Percentiles rank a stretch among this genome's conserved stretches.
These are phyloP conservation scores for Bos indicus DNA, from an alignment of 2,113 vertebrate genomes.

Conservation along the genomic window DNA sequence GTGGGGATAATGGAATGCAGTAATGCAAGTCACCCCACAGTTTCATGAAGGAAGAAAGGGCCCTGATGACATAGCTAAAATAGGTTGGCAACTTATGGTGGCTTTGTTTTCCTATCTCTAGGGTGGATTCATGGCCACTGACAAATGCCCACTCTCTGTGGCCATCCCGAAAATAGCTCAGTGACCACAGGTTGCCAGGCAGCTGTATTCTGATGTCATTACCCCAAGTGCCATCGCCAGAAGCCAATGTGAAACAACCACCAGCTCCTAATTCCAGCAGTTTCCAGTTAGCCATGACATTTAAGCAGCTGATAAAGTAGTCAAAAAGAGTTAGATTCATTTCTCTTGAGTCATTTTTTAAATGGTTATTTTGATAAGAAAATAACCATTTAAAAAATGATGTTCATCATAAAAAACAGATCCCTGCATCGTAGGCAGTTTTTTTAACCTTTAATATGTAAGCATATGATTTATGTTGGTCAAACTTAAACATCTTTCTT, in stretches of 20 bases:
- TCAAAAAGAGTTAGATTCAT: neutral
- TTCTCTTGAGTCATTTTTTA: neutral
- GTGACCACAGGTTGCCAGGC: constrained; percentile 52
- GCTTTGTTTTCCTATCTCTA: constrained; percentile 66
- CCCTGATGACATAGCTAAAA: constrained; percentile 49
- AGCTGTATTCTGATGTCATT: constrained; percentile 45
- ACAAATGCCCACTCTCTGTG: constrained; percentile 40
- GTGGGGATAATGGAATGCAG: constrained; percentile 34
- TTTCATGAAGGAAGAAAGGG: neutral
- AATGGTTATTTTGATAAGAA: neutral
- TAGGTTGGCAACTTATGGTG: neutral
- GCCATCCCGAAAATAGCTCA: constrained; percentile 49
- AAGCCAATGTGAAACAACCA: neutral
- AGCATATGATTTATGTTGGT: neutral
- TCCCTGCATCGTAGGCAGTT: neutral
- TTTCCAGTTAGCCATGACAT: neutral
- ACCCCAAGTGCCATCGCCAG: constrained; percentile 16
- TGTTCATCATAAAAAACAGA: neutral
- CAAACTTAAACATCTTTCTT: neutral
- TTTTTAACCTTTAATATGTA: neutral
- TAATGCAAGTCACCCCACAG: neutral
- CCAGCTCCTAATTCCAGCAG: neutral
- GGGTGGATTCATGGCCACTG: constrained; percentile 28
- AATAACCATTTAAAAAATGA: neutral
- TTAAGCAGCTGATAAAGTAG: neutral